phyloP scores from a whole-genome alignment of 92 coral and sea anemone genomes.

The Diadumene lineata region DNA sequence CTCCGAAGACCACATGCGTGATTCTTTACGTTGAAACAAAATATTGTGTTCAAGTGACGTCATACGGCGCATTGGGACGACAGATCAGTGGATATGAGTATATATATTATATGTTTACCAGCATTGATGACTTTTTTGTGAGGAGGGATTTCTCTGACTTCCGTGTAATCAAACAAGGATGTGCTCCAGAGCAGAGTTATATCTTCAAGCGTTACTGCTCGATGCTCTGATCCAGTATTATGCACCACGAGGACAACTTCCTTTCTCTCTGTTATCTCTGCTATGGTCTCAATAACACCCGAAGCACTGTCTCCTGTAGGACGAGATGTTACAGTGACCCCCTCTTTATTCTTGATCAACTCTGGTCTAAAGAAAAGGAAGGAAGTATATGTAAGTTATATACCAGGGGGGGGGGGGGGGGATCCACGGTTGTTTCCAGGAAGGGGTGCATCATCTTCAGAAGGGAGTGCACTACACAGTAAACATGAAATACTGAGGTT shows the following conservation, averaged over 20 bases:
- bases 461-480: too few relatives aligned
- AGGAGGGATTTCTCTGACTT: slow-evolving; percentile 20
- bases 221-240: slow-evolving; percentile 22
- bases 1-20: too few relatives aligned
- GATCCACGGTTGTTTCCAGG: too few relatives aligned
- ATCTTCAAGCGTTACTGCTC: slow-evolving; percentile 20
- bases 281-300: slow-evolving; percentile 62
- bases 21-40: too few relatives aligned
- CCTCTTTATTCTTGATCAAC: slow-evolving; percentile 56
- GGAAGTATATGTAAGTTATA: background rate
- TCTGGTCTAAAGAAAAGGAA: slow-evolving; percentile 38
- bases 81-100: too few relatives aligned
- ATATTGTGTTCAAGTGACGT: too few relatives aligned
- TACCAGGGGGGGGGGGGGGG: too few relatives aligned
- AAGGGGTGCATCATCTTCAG: too few relatives aligned
- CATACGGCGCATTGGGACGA: too few relatives aligned
- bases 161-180: slow-evolving; percentile 58
- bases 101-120: too few relatives aligned
- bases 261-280: slow-evolving; percentile 23
- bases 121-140: background rate
- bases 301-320: slow-evolving; percentile 52
- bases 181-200: slow-evolving; percentile 71
- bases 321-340: slow-evolving; percentile 51
- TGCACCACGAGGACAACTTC: slow-evolving; percentile 33
- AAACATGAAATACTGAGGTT: too few relatives aligned